phyloP scores from a whole-genome alignment of 1,140 invertebrate genomes.

The Rhagoletis zephyria region DNA sequence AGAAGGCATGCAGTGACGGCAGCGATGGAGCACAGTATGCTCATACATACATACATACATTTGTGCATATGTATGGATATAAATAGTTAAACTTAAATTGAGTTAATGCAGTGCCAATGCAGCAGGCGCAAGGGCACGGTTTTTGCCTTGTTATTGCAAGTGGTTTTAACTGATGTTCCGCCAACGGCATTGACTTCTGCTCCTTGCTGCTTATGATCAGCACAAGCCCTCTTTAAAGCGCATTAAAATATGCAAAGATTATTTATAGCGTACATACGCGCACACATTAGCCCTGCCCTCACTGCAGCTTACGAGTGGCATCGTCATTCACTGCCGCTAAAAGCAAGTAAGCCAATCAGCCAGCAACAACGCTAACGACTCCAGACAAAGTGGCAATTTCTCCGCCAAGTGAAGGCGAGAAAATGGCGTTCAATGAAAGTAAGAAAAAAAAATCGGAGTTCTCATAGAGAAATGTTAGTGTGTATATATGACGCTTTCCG shows the following conservation, averaged over 20 bases:
- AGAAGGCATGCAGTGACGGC: not conserved
- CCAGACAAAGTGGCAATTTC: not conserved
- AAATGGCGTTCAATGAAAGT: not conserved
- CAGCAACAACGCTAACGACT: constrained; percentile 33
- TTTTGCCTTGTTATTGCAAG: not conserved
- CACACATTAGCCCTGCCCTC: not conserved
- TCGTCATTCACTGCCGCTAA: not conserved
- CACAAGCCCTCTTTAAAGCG: not conserved
- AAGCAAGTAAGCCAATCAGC: constrained; percentile 43
- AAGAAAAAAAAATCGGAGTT: not conserved
- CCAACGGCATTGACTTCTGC: not conserved
- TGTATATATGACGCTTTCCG: not conserved
- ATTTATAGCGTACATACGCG: not conserved
- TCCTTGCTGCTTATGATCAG: constrained; percentile 18
- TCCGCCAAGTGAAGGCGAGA: not conserved
- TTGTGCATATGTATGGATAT: not conserved
- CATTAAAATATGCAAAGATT: constrained; percentile 28
- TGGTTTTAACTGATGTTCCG: not conserved
- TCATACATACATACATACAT: not conserved
- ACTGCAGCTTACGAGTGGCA: not conserved
- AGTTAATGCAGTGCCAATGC: constrained; percentile 11
- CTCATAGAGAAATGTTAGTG: not conserved
- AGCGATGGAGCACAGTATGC: not conserved
- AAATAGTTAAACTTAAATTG: constrained; percentile 30
- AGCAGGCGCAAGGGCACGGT: not conserved